These are phyloP conservation scores for Cantharis rustica DNA, from an alignment of 2,888 invertebrate genomes.

Conservation along the genomic window DNA sequence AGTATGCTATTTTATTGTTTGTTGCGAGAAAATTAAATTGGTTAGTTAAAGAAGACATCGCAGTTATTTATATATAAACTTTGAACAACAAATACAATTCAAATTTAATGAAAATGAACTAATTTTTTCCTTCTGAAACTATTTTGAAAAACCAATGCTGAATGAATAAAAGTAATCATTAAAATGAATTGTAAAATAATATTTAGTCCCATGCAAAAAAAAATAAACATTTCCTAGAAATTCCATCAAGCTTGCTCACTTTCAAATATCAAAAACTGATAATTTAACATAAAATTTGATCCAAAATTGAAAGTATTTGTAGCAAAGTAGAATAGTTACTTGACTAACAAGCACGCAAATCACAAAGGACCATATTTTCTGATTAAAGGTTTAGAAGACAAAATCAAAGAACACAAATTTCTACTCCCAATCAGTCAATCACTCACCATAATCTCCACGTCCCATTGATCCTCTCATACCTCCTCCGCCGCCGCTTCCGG, in stretches of 20 bases:
- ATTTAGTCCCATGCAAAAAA: neutral
- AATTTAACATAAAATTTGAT: neutral
- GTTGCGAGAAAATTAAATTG: constrained; percentile 20
- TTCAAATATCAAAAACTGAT: neutral
- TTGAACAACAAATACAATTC: constrained; percentile 1
- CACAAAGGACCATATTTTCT: constrained; percentile 39
- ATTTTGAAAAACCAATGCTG: neutral
- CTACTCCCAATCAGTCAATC: constrained; percentile 16
- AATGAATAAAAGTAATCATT: neutral
- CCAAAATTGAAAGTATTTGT: constrained; percentile 30
- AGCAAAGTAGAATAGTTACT: constrained; percentile 54
- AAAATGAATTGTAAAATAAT: neutral
- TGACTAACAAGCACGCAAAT: constrained; percentile 51
- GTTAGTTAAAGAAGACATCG: constrained; percentile 21
- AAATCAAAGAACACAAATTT: constrained; percentile 15
- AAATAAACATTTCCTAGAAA: neutral
- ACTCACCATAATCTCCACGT: constrained; percentile 91
- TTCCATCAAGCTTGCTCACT: neutral
- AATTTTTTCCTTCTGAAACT: neutral
- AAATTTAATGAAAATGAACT: neutral
- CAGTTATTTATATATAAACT: constrained; percentile 1
- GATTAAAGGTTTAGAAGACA: constrained; percentile 14
- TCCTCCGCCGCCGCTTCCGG: constrained; percentile 46
- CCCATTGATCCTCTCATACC: constrained; percentile 75
- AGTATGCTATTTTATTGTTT: constrained; percentile 15